Percentiles rank a stretch among this genome's conserved stretches.
phyloP scores from a whole-genome alignment of 2,888 invertebrate genomes.

The Metellina segmentata region DNA sequence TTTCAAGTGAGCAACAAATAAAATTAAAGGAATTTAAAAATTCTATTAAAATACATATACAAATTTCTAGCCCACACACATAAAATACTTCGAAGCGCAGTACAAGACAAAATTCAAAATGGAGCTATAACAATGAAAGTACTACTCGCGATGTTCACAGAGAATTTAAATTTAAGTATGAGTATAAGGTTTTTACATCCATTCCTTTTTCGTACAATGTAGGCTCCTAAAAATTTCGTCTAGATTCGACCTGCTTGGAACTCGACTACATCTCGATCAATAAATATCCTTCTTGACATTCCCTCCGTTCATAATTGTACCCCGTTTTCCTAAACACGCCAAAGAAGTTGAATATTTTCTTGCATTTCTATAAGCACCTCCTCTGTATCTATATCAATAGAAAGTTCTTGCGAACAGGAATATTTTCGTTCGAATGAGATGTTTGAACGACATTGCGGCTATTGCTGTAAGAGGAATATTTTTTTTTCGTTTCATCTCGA shows the following conservation, averaged over 20 bases:
- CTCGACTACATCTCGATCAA: background rate
- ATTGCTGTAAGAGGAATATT: background rate
- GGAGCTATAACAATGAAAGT: too few species aligned
- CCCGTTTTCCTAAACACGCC: background rate
- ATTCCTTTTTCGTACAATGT: too few species aligned
- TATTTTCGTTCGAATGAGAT: conserved; percentile 16
- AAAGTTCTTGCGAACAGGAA: background rate
- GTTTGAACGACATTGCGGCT: conserved; percentile 22
- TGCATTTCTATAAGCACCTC: background rate
- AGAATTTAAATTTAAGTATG: too few species aligned
- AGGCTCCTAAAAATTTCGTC: background rate
- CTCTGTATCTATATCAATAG: background rate
- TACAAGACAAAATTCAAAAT: too few species aligned
- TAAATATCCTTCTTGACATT: background rate
- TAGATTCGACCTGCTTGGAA: background rate
- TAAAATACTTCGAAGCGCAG: too few species aligned
- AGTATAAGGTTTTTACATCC: too few species aligned
- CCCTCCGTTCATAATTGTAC: background rate
- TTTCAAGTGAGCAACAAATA: too few species aligned
- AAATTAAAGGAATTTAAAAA: too few species aligned
- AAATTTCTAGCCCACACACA: too few species aligned
- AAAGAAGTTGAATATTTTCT: background rate
- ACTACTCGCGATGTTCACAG: too few species aligned
- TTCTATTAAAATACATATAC: too few species aligned
- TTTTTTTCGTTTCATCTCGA: background rate